phyloP scores from a whole-genome alignment of 2,888 invertebrate species.

The Eurois occulta region DNA sequence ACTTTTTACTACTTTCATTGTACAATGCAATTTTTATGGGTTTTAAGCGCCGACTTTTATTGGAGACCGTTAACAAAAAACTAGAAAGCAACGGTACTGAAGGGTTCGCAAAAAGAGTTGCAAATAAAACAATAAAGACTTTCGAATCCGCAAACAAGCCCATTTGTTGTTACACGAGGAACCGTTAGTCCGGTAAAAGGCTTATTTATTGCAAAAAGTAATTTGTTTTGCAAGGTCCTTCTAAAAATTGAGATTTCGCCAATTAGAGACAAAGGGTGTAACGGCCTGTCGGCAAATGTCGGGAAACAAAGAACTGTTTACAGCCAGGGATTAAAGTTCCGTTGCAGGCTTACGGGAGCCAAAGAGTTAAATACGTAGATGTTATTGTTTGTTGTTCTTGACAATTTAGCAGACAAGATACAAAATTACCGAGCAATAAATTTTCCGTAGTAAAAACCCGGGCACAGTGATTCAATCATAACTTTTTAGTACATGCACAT shows the following conservation, averaged over 20 bases:
- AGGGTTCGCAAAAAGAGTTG: conserved; percentile 83
- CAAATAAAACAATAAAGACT: conserved; percentile 80
- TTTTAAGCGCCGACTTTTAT: conserved; percentile 77
- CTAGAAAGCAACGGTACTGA: conserved; percentile 73
- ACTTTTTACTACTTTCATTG: conserved; percentile 53
- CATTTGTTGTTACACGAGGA: conserved; percentile 69
- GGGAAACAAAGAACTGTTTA: conserved; percentile 53
- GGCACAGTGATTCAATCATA: conserved; percentile 9
- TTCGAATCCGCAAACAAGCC: conserved; percentile 71
- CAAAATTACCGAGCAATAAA: conserved; percentile 14
- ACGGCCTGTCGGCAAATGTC: conserved; percentile 53
- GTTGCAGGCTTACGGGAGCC: conserved; percentile 40
- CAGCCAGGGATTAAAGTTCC: conserved; percentile 32
- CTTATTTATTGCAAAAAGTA: conserved; percentile 81
- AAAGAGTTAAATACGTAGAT: conserved; percentile 40
- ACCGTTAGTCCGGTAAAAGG: conserved; percentile 79
- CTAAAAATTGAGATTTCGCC: conserved; percentile 57
- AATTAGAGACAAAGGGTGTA: conserved; percentile 65
- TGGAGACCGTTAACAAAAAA: conserved; percentile 72
- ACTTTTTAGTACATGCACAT: conserved; percentile 12
- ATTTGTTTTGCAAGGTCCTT: conserved; percentile 63
- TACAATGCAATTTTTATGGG: conserved; percentile 64
- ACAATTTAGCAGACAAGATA: conserved; percentile 20
- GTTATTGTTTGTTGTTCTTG: conserved; percentile 27
- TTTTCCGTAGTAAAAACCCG: conserved; percentile 21